Percentiles rank a stretch among this genome's conserved stretches.
phyloP scores from a whole-genome alignment of 2,113 vertebrate genomes.

The Lycaon pictus region DNA sequence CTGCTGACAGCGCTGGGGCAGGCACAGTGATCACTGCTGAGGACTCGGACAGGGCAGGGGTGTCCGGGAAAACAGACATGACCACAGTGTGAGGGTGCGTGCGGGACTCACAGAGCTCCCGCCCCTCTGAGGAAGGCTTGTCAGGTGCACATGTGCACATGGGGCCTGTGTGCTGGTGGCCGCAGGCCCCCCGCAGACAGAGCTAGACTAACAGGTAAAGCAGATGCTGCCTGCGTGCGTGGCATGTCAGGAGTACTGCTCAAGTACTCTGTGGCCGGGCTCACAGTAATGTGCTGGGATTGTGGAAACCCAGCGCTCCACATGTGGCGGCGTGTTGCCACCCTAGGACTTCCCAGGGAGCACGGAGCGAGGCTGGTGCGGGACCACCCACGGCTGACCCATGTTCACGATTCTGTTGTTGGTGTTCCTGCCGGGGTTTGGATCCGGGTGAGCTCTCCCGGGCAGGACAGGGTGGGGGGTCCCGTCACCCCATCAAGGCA shows the following conservation, averaged over 20 bases:
- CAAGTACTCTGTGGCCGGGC: constrained; percentile 51
- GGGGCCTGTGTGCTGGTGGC: too few species aligned
- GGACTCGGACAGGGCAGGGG: not conserved
- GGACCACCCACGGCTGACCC: not conserved
- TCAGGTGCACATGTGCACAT: too few species aligned
- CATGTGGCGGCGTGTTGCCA: rapidly evolving
- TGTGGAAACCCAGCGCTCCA: constrained; percentile 72
- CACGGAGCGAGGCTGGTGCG: not conserved
- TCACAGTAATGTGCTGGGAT: constrained; percentile 80
- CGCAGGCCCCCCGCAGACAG: not conserved
- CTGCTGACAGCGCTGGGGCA: not conserved
- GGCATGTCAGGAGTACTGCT: constrained; percentile 79
- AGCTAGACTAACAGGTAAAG: not conserved
- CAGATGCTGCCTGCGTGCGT: constrained; percentile 86
- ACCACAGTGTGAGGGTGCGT: rapidly evolving
- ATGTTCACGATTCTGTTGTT: not conserved
- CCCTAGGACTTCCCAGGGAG: not conserved
- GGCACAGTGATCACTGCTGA: rapidly evolving
- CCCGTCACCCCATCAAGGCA: not conserved
- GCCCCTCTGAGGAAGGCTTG: not conserved
- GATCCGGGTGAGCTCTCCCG: too few species aligned
- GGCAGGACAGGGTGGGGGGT: not conserved
- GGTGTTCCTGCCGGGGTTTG: not conserved
- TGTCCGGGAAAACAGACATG: rapidly evolving
- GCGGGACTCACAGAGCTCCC: rapidly evolving